Base-by-base conservation (phyloP, 2,888 invertebrate genomes). In the Netelia fuscicornis region DNA sequence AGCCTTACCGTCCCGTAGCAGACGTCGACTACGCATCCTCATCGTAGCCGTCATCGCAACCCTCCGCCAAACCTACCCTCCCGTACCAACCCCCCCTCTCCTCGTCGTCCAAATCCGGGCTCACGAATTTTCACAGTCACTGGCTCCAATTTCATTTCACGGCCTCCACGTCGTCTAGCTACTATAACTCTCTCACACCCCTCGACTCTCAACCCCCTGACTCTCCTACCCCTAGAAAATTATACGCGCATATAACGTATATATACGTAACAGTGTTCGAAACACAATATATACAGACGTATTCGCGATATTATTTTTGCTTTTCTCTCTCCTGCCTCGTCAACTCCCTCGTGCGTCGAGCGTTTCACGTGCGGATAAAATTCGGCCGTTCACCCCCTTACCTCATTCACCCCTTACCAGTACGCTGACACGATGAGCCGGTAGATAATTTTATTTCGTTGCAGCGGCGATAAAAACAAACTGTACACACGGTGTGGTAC, bases 121-220 rank as follows among this genome's bases (percentile, higher is more conserved):
- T 77, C 62, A 71, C 83, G 86, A 89, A 91, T 91, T 91, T 92
- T 92, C 91, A 91, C 91, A 91, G 90, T 91, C 89, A 91, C 91
- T 88, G 90, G 88, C 89, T 91, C 86, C 92, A 91, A 91, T 92
- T 90, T 91, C 91, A 88, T 90, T 88, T 80, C 76, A 44, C 71
- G 20, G 54, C 70, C 78, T 52, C 70, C 42, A 68, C 82, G 71
- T 58, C 75, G 65, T 76, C 79, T 85, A 62, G 67, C 82, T 60
- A 72, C 83, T 85, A 74, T 81, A 77, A 81, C 78, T 81, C 84
- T 84, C 77, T 68, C 72, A 74, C 54, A 30, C 64, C 42, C 71
- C 70, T 30, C 76, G 2, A 64, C 17, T n/a, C 64, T 48, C 56
- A 25, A 67, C 58, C 64, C 48, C 11, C 65, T 6, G 56, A 58